phyloP scores from a whole-genome alignment of 30 jellyfish, hydroid and myxozoan genomes.

The Turritopsis rubra region DNA sequence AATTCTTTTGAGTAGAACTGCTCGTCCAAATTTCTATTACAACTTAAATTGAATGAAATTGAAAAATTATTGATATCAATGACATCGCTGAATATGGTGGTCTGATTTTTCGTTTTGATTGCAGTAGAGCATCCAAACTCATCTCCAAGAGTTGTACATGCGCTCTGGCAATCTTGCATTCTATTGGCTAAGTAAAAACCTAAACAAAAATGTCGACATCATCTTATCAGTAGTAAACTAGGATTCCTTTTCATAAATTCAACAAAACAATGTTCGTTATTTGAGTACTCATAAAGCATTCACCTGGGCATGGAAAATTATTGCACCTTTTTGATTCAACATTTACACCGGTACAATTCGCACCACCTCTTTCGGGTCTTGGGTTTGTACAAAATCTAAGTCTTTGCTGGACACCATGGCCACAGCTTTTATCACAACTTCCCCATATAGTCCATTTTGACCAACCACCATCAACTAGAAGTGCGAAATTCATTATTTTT shows the following conservation, averaged over 20 bases:
- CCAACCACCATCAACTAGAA: constrained; percentile 64
- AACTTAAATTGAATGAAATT: not conserved
- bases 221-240: too few species aligned
- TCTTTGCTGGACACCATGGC: constrained; percentile 29
- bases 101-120: not conserved
- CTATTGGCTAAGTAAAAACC: constrained; percentile 6
- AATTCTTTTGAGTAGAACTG: not conserved
- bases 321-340: constrained; percentile 26
- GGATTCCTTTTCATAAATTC: not conserved
- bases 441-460: constrained; percentile 53
- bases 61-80: not conserved
- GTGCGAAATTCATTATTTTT: too few species aligned
- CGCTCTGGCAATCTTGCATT: not conserved
- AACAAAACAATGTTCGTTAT: too few species aligned
- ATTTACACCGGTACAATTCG: constrained; percentile 32
- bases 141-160: constrained; percentile 1
- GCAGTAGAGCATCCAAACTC: not conserved
- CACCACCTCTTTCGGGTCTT: constrained; percentile 59
- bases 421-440: constrained; percentile 49
- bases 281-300: not conserved
- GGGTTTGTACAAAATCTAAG: constrained; percentile 45
- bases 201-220: not conserved
- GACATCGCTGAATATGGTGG: not conserved
- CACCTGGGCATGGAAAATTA: constrained; percentile 22
- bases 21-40: not conserved